These are phyloP conservation scores for Hyperoplus lanceolatus DNA, from an alignment of 2,797 vertebrate species.

Conservation along the genomic window DNA sequence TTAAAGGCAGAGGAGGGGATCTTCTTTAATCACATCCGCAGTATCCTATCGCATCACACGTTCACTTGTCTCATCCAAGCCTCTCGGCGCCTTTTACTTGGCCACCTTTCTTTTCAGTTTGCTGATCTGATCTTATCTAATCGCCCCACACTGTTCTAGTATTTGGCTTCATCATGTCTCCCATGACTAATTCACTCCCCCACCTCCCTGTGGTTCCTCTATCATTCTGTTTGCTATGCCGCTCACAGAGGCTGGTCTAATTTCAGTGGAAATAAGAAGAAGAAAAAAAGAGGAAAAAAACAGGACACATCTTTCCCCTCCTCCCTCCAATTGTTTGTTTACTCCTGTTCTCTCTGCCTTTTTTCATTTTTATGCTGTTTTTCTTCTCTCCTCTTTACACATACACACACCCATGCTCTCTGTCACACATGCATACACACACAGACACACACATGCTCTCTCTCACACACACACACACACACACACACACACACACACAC, in stretches of 20 bases:
- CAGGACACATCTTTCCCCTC: conserved; percentile 46
- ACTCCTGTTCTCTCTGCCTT: conserved; percentile 30
- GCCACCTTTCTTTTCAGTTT: conserved; percentile 48
- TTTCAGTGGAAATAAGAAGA: conserved; percentile 62
- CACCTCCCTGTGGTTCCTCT: conserved; percentile 51
- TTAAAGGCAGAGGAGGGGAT: conserved; percentile 46
- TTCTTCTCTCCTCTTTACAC: neutral
- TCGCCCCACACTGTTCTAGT: conserved; percentile 48
- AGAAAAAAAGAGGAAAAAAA: conserved; percentile 49
- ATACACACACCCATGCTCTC: conserved; percentile 1
- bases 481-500: neutral
- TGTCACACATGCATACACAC: conserved; percentile 18
- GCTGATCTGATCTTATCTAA: conserved; percentile 60
- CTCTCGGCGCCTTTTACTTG: conserved; percentile 52
- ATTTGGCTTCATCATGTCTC: conserved; percentile 66
- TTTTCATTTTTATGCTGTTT: conserved; percentile 33
- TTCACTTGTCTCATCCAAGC: conserved; percentile 57
- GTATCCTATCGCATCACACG: conserved; percentile 44
- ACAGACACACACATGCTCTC: conserved; percentile 43
- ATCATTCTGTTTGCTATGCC: conserved; percentile 72
- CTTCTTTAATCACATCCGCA: conserved; percentile 33
- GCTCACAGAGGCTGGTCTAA: conserved; percentile 79
- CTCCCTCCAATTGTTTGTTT: conserved; percentile 15
- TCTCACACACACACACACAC: conserved; percentile 4
- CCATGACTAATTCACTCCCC: conserved; percentile 41